Evolutionary conservation across 2,113 vertebrate genomes (phyloP), one percentile per base, ranked within the genome.

Genomic region (Catharus fuscescens): DNA sequence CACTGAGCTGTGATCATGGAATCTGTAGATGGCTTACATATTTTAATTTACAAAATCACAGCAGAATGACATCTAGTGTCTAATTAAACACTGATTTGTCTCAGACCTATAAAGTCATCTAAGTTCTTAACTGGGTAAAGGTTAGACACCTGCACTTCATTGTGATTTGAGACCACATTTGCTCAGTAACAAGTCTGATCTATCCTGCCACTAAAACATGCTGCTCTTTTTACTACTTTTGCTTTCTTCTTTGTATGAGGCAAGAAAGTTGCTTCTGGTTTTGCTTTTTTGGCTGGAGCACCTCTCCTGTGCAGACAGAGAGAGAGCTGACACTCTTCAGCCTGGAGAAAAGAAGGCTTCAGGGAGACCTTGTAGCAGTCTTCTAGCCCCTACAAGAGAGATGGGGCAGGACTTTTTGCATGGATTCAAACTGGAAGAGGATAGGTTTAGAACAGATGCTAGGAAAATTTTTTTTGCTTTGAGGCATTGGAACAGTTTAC

Each of bases 21-120:
- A 70, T 73, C 31, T 1, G 0, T 36, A 36, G 3, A 14, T 72
- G 61, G 20, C 15, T 88, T 73, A 62, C 1, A 40, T 0, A 32
- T 66, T 44, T 70, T 61, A 44, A 15, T 42, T 87, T 80, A 80
- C 0, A 1, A 88, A 91, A 40, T 83, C 20, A 66, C 8, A 70
- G 38, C 10, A 47, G 56, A 93, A 92, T 36, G 32, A 83, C 14
- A 26, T 72, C 47, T 29, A 59, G 60, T 18, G 18, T 54, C 73
- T 52, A 86, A 61, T 53, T 61, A 48, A 91, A 69, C 6, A n/a
- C 10, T 64, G 34, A 34, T 34, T 82, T 93, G 26, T 65, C 47
- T 88, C 17, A 64, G 25, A 50, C 29, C 12, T 59, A 50, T 24
- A 54, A 79, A 61, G 23, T 42, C 1, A 29, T 45, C 74, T 53